Percentiles rank a stretch among this genome's conserved stretches.
Evolutionary conservation across 2,113 vertebrate species (phyloP).

Genomic region (Pollimyrus isidori): DNA sequence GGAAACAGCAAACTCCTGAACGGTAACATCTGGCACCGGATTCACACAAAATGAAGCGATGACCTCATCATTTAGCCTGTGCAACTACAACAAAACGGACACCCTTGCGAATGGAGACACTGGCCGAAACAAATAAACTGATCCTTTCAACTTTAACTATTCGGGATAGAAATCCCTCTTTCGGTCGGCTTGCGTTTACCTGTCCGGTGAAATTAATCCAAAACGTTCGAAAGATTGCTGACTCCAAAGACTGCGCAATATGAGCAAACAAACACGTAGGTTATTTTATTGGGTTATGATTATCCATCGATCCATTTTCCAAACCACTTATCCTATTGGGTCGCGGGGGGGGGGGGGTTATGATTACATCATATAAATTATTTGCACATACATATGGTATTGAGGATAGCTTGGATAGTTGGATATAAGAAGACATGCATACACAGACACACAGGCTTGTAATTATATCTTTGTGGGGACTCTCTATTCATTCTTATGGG

Average conservation of each 20-base stretch:
- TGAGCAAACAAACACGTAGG: background rate
- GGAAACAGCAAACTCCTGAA: background rate
- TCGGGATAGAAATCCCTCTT: constrained; percentile 25
- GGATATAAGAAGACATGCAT: background rate
- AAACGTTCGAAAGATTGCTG: background rate
- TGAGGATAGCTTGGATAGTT: background rate
- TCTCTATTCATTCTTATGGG: no score
- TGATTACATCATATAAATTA: background rate
- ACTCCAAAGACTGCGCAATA: background rate
- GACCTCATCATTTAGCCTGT: constrained; percentile 44
- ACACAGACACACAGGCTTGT: background rate
- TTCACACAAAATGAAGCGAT: constrained; percentile 42
- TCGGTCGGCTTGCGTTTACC: constrained; percentile 17
- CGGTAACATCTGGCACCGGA: constrained; percentile 27
- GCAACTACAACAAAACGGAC: constrained; percentile 31
- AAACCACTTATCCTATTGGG: no score
- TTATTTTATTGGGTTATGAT: background rate
- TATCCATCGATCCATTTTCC: no score
- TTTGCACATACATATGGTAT: background rate
- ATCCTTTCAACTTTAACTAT: constrained; percentile 43
- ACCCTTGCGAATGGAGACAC: constrained; percentile 29
- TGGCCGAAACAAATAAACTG: constrained; percentile 25
- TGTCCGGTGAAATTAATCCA: constrained; percentile 16
- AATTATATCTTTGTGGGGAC: no score
- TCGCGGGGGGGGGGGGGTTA: no score